Evolutionary conservation across 2,797 vertebrate genomes (phyloP), one percentile per base, ranked within the genome.

Genomic region (Gorsachius magnificus): DNA sequence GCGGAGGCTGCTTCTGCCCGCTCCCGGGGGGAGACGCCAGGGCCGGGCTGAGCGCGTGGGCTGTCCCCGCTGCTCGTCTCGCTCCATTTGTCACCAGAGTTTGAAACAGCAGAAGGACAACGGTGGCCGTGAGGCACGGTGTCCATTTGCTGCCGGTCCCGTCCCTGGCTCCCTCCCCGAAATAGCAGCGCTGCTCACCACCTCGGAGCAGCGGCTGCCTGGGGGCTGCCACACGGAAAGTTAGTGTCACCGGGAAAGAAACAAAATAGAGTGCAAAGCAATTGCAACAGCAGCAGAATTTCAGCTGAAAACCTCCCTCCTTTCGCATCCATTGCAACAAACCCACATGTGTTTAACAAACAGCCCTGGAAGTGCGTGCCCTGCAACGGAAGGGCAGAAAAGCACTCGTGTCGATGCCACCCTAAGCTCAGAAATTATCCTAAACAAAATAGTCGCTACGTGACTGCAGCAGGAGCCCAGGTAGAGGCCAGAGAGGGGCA

Each of bases 11-110:
- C 50, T 41, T 36, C 13, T 26, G 41, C 68, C 38, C 53, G 0
- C n/a, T 48, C 48, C 38, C 0, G 0, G 10, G 69, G 35, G n/a
- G 26, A 11, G 19, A 3, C 0, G 11, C 4, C 24, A 3, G 0
- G 0, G 68, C 24, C 5, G 0, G 64, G 53, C 60, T 16, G 61
- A 8, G 68, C 3, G 0, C 2, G 0, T 1, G 45, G 71, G 24
- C 46, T 56, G 63, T 7, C 57, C 50, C 45, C 0, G 2, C 56
- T 2, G 54, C 65, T 56, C 7, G 0, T 53, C 65, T 54, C 6
- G 0, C 89, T 89, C 53, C 1, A 0, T 38, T 72, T 36, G 46
- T 26, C 66, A 43, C 25, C 45, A 2, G 45, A 2, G 45, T 4
- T 15, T 45, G 69, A 24, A 43, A 65, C 11, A 4, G 83, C 50